Base-by-base conservation (phyloP, 2,888 invertebrate genomes). In the Leptopilina drosophilae region DNA sequence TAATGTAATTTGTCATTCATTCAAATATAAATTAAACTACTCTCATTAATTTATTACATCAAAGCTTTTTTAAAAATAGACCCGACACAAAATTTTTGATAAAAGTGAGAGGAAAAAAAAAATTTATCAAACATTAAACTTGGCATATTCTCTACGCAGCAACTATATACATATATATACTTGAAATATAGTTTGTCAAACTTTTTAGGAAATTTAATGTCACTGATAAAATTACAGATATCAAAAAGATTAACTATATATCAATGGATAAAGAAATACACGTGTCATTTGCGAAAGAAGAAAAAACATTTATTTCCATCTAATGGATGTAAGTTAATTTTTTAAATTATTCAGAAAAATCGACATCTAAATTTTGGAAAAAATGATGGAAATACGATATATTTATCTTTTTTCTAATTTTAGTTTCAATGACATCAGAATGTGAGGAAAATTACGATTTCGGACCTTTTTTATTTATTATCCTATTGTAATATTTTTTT, bases 171-270 rank as follows among this genome's bases (percentile, higher is more conserved):
- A 33, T 33, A 33, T 26, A 26, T 33, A 33, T 33, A 62, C 62
- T 20, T 62, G 20, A 62, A 62, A 62, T 62, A 33, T 42, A 42
- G 42, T 42, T 33, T 33, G 49, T 56, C 56, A 56, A 59, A 73
- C 56, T 33, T 56, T 33, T 73, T 14, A 14, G 56, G n/a, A 56
- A 73, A 40, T 40, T 73, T 73, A 12, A 67, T 67, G 15, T 14
- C 8, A 33, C 40, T 73, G 56, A 56, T 73, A 73, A 40, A 73
- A 59, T n/a, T 59, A 5, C 11, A 33, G 56, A 33, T 56, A 40
- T 56, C 33, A 56, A 56, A 26, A 33, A 11, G 56, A 56, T 53
- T n/a, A 33, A 56, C 62, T 62, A 62, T 59, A 59, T 59, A 59
- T 62, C 62, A 20, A n/a, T 7, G 20, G 20, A 62, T 62, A 62